Conservation (phyloP, 2,113 vertebrate genomes). For the Epinephelus fuscoguttatus region DNA sequence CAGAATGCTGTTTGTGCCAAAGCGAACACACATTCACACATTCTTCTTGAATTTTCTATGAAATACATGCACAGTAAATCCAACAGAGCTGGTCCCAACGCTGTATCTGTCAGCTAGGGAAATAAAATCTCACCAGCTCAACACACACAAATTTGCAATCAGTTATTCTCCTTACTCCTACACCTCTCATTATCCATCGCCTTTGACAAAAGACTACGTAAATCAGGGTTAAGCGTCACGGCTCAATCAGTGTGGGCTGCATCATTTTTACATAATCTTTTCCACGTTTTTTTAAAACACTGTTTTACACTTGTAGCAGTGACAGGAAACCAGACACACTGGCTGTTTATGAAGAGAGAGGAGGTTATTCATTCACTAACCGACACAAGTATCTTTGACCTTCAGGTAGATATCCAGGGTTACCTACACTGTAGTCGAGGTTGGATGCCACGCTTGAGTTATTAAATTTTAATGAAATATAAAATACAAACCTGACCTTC, state of each 20-base stretch:
- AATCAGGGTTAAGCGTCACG: background rate
- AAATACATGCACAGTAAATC: background rate
- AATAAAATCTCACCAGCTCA: background rate
- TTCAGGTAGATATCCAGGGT: background rate
- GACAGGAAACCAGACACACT: background rate
- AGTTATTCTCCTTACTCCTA: constrained; percentile 11
- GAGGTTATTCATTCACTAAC: background rate
- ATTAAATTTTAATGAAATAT: background rate
- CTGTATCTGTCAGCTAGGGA: constrained; percentile 9
- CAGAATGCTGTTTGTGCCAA: background rate
- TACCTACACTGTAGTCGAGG: background rate
- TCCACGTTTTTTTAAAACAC: background rate
- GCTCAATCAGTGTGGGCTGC: constrained; percentile 19
- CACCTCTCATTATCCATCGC: background rate
- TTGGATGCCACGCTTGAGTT: background rate
- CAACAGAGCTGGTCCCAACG: background rate
- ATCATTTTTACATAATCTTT: background rate
- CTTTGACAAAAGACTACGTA: constrained; percentile 5
- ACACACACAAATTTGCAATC: background rate
- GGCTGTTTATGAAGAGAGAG: background rate
- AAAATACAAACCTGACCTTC: background rate
- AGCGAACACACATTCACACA: background rate
- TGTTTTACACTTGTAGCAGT: background rate
- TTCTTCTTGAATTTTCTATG: background rate
- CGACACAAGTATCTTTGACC: background rate